Percentiles rank a stretch among this genome's conserved stretches.
These are phyloP conservation scores for Drosophila kambysellisi DNA, from an alignment of 2,888 invertebrate genomes.

Conservation along the genomic window DNA sequence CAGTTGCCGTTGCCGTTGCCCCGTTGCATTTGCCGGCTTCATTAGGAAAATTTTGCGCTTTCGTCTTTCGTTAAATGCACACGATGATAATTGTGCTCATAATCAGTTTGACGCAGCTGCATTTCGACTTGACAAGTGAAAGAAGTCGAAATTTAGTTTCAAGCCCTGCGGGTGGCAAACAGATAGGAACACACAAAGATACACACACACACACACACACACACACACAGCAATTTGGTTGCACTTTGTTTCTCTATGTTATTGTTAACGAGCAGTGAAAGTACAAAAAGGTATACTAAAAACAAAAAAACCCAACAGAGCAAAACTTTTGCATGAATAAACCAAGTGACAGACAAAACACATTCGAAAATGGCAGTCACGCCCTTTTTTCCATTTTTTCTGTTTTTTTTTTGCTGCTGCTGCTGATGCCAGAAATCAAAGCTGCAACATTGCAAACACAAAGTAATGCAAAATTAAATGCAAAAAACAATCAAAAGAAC, in stretches of 20 bases:
- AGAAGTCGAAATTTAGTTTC: slow-evolving; percentile 36
- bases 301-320: slow-evolving; percentile 27
- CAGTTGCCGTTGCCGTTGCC: slow-evolving; percentile 18
- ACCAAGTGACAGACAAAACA: slow-evolving; percentile 45
- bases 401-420: not conserved
- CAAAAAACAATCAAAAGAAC: slow-evolving; percentile 61
- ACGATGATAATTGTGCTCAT: slow-evolving; percentile 45
- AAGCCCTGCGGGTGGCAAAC: slow-evolving; percentile 50
- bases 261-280: slow-evolving; percentile 62
- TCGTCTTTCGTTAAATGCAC: slow-evolving; percentile 50
- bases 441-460: slow-evolving; percentile 58
- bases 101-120: slow-evolving; percentile 55
- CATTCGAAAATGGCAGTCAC: slow-evolving; percentile 38
- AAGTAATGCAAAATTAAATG: slow-evolving; percentile 76
- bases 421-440: slow-evolving; percentile 67
- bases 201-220: slow-evolving; percentile 33
- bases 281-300: slow-evolving; percentile 39
- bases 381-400: slow-evolving; percentile 55
- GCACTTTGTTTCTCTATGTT: slow-evolving; percentile 39
- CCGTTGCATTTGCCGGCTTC: slow-evolving; percentile 59
- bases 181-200: slow-evolving; percentile 26
- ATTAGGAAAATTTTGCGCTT: slow-evolving; percentile 77
- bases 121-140: slow-evolving; percentile 66
- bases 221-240: slow-evolving; percentile 42
- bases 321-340: slow-evolving; percentile 68